Base-by-base conservation (phyloP, 2,888 invertebrate genomes). In the Drosophila picticornis region DNA sequence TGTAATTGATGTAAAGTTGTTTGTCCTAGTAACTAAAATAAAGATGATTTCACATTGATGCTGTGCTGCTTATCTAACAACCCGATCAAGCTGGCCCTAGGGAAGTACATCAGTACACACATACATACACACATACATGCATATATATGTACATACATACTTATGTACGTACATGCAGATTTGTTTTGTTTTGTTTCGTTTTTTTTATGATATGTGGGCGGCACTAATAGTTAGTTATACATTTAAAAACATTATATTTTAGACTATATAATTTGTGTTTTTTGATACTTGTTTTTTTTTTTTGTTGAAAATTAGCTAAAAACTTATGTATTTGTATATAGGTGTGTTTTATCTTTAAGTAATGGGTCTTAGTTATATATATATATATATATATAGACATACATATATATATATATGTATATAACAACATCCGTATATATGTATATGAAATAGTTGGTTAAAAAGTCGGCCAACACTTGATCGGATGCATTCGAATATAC, bases 21-120 rank as follows among this genome's bases (percentile, higher is more conserved):
- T 31, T 72, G 57, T 50, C 59, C 68, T 73, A 75, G 19, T 51
- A 36, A 38, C 59, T 75, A 80, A 72, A 80, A 80, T 78, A 55
- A 75, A 82, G 67, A 65, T 62, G 27, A 25, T 76, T 84, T 82
- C 80, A 84, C 83, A 84, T 74, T 77, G 48, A 82, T 73, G 77
- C 81, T 80, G 80, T 69, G 66, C 55, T 55, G 25, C 22, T 55
- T 53, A 40, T 50, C 29, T 38, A 60, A 29, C 53, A 55, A 71
- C 59, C 83, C 85, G 84, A 73, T 82, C 83, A 80, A 82, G 76
- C 60, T 65, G 56, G 32, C 50, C 43, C 16, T 19, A 48, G 46
- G 56, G 19, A 56, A 50, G n/a, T 34, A 51, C 27, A 50, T 55
- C 22, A 9, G 34, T 50, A 11, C 25, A 46, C 13, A 48, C 9